Conservation (phyloP, 2,797 vertebrate species). For the Heliangelus exortis region DNA sequence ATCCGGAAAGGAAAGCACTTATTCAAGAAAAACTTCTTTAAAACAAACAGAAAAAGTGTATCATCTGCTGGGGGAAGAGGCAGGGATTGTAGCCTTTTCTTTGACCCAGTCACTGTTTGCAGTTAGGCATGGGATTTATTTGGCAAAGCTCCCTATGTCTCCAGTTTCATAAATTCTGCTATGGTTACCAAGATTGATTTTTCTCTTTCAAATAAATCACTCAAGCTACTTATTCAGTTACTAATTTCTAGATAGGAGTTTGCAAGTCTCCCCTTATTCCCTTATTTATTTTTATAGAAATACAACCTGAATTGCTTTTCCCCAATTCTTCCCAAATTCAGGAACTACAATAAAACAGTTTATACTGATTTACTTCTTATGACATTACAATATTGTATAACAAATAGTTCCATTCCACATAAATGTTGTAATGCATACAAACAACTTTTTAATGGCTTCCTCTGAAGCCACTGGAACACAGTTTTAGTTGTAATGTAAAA, state of each 20-base stretch:
- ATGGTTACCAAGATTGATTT: neutral
- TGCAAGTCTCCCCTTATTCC: neutral
- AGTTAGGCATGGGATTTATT: neutral
- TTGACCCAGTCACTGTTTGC: neutral
- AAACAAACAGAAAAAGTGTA: neutral
- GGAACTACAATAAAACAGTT: conserved; percentile 30
- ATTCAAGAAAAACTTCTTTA: neutral
- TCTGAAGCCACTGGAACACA: conserved; percentile 51
- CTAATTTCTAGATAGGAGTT: conserved; percentile 19
- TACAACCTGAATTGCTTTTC: neutral
- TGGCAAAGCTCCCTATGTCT: neutral
- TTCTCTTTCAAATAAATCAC: neutral
- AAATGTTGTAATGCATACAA: conserved; percentile 63
- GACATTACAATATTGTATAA: conserved; percentile 54
- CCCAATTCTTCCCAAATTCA: conserved; percentile 26
- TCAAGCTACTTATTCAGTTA: neutral
- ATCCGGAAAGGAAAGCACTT: neutral
- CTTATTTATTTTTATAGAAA: neutral
- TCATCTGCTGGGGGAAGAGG: neutral
- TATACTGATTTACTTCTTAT: conserved; percentile 56
- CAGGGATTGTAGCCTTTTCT: neutral
- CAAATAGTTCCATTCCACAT: conserved; percentile 62
- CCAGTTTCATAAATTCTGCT: neutral
- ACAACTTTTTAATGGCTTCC: conserved; percentile 59
- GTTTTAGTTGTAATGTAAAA: conserved; percentile 62